Evolutionary conservation across 2,797 vertebrate genomes (phyloP).

Genomic region (Liasis olivaceus): DNA sequence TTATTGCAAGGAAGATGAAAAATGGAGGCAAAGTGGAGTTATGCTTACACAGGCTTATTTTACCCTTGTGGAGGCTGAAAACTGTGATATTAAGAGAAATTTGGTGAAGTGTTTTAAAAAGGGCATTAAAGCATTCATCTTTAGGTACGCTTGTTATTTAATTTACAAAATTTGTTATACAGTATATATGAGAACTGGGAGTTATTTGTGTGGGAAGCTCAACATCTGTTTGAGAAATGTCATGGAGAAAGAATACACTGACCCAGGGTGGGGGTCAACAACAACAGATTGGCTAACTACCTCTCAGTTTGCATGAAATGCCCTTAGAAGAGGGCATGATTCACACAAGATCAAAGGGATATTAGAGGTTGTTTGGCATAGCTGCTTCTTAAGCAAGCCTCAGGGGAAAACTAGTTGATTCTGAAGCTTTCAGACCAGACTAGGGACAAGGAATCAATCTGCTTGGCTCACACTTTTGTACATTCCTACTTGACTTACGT

Average conservation of each 20-base stretch:
- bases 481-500: background rate
- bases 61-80: background rate
- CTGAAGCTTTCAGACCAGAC: background rate
- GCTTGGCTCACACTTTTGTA: background rate
- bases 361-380: background rate
- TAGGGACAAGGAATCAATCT: background rate
- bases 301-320: background rate
- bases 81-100: background rate
- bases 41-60: background rate
- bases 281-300: background rate
- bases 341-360: background rate
- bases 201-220: background rate
- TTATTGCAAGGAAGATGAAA: background rate
- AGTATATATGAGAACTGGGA: background rate
- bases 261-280: background rate
- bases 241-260: background rate
- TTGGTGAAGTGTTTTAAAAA: background rate
- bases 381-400: background rate
- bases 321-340: background rate
- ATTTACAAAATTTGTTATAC: background rate
- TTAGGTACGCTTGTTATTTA: background rate
- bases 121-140: background rate
- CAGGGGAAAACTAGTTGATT: background rate
- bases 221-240: background rate
- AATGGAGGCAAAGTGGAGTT: background rate